These are phyloP conservation scores for Hydractinia echinata DNA, from an alignment of 30 jellyfish, hydroid and myxozoan species.

Conservation along the genomic window DNA sequence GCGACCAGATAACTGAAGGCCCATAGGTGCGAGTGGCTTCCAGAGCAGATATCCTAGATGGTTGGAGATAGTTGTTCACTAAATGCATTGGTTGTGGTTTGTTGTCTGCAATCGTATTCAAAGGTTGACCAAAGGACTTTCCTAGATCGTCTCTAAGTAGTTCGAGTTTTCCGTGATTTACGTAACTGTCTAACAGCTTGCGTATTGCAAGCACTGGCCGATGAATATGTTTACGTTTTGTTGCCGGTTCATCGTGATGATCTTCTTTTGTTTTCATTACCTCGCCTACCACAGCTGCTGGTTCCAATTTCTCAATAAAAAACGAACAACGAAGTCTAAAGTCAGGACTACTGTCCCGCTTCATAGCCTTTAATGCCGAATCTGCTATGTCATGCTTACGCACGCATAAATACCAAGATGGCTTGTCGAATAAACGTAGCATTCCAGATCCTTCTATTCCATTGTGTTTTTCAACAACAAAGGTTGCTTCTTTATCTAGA, in stretches of 20 bases:
- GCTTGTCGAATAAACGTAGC: slow-evolving; percentile 38
- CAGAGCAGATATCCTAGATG: not conserved
- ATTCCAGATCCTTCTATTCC: slow-evolving; percentile 48
- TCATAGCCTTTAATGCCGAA: slow-evolving; percentile 34
- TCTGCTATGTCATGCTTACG: slow-evolving; percentile 10
- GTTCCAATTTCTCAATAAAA: slow-evolving; percentile 35
- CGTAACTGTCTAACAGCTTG: slow-evolving; percentile 21
- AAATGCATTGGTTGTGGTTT: not conserved
- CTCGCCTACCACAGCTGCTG: slow-evolving; percentile 24
- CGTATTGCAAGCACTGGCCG: slow-evolving; percentile 30
- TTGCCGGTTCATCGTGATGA: not conserved
- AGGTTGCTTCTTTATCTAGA: slow-evolving; percentile 34
- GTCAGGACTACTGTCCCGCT: slow-evolving; percentile 16
- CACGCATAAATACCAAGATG: slow-evolving; percentile 35
- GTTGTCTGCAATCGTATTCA: slow-evolving; percentile 1
- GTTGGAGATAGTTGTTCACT: not conserved
- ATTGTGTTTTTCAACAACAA: slow-evolving; percentile 28
- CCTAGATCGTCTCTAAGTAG: slow-evolving; percentile 5
- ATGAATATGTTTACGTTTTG: slow-evolving; percentile 21
- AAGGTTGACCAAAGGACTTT: not conserved
- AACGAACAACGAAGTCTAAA: slow-evolving; percentile 30
- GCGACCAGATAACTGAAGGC: not conserved
- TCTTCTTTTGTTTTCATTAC: slow-evolving; percentile 9
- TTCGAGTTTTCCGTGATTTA: slow-evolving; percentile 16
- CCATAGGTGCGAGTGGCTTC: not conserved